Conservation (phyloP, 2,113 vertebrate genomes). For the Melospiza melodia region DNA sequence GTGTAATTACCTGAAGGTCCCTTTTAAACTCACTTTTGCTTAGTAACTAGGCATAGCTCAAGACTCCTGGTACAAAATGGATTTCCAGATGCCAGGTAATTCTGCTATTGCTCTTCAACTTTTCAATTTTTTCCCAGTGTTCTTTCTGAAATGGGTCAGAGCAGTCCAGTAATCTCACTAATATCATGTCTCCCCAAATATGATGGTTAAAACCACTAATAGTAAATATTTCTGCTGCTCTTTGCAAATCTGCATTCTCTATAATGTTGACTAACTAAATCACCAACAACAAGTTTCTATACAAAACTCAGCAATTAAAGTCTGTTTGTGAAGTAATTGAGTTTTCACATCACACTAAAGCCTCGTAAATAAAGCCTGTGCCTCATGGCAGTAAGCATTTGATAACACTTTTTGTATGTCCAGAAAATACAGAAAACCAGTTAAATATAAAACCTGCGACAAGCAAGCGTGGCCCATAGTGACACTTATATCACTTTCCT, state of each 20-base stretch:
- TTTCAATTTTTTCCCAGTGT: neutral
- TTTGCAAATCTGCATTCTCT: neutral
- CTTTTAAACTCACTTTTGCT: neutral
- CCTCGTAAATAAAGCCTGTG: neutral
- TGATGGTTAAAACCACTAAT: neutral
- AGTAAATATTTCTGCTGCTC: neutral
- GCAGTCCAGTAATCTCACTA: neutral
- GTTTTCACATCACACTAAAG: neutral
- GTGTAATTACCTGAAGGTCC: neutral
- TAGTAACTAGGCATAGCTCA: neutral
- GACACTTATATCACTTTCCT: neutral
- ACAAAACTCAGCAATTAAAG: neutral
- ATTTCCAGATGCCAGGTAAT: neutral
- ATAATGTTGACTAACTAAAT: neutral
- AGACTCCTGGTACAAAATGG: neutral
- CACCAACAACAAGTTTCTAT: neutral
- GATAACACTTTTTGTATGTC: neutral
- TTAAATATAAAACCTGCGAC: neutral
- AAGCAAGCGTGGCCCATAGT: neutral
- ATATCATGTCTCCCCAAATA: accelerated
- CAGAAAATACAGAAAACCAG: neutral
- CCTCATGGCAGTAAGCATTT: neutral
- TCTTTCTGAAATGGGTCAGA: neutral
- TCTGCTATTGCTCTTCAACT: neutral
- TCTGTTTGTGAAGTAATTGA: neutral